These are phyloP conservation scores for Mycalesis mineus DNA, from an alignment of 2,888 invertebrate species.

Conservation along the genomic window DNA sequence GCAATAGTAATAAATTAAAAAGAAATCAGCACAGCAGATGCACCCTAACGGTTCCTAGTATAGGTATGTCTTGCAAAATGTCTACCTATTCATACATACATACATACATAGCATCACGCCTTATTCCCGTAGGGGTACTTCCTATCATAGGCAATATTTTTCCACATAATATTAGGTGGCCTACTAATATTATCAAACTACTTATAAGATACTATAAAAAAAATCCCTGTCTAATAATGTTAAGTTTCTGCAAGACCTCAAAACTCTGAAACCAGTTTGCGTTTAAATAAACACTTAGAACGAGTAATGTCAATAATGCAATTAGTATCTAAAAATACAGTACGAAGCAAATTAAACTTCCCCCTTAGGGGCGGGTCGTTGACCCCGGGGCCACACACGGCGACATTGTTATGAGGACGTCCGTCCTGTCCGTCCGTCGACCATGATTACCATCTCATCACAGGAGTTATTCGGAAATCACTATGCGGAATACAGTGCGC, in stretches of 20 bases:
- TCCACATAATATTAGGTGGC: too few relatives aligned
- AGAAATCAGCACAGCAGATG: too few relatives aligned
- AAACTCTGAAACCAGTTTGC: not conserved
- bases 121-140: too few relatives aligned
- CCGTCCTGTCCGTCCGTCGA: constrained; percentile 30
- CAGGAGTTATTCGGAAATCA: constrained; percentile 13
- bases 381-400: constrained; percentile 31
- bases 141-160: too few relatives aligned
- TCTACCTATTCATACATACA: too few relatives aligned
- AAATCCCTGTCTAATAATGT: too few relatives aligned
- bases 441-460: constrained; percentile 21
- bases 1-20: too few relatives aligned
- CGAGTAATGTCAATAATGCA: constrained; percentile 1
- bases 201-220: too few relatives aligned
- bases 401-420: constrained; percentile 29
- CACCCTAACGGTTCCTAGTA: too few relatives aligned
- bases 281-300: not conserved
- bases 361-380: constrained; percentile 6
- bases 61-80: too few relatives aligned
- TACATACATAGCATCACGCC: too few relatives aligned
- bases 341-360: constrained; percentile 12
- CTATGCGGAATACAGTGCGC: not conserved
- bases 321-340: constrained; percentile 9
- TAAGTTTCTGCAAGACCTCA: not conserved
- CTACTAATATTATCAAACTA: too few relatives aligned